Conservation (phyloP, 2,797 vertebrate species). For the Melanotaenia parkinsoni region DNA sequence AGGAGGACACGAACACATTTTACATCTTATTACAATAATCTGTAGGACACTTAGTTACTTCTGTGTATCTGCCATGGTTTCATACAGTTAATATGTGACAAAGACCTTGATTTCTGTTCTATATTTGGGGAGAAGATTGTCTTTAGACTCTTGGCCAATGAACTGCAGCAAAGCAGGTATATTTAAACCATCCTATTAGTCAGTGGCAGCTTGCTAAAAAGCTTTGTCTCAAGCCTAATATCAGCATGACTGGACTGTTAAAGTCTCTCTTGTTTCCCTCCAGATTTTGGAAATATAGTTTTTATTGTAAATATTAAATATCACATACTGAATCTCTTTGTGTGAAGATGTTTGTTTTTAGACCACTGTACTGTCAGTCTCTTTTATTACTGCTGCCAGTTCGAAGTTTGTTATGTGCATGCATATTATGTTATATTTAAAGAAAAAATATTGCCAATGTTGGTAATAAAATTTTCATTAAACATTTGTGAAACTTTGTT, state of each 20-base stretch:
- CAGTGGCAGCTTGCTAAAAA: not conserved
- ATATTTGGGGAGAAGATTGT: not conserved
- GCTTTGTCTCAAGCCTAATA: too few species aligned
- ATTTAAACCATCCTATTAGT: not conserved
- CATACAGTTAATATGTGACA: not conserved
- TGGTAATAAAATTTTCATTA: constrained; percentile 56
- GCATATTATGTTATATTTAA: constrained; percentile 29
- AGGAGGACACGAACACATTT: not conserved
- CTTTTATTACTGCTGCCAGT: constrained; percentile 45
- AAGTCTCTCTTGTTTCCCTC: not conserved
- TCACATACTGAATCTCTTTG: not conserved
- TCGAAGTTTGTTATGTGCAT: not conserved
- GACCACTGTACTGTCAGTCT: constrained; percentile 4
- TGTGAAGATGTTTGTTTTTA: constrained; percentile 23
- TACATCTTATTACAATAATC: not conserved
- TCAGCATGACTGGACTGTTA: not conserved
- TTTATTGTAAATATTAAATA: not conserved
- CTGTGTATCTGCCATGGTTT: not conserved
- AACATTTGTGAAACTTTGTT: constrained; percentile 45
- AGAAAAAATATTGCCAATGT: constrained; percentile 23
- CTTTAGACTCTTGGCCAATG: not conserved
- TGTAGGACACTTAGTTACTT: not conserved
- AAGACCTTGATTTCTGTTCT: too few species aligned
- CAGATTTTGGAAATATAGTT: not conserved
- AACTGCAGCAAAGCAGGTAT: not conserved